A percentile compares a stretch with the other conserved stretches of the same genome.
phyloP scores from a whole-genome alignment of 2,888 invertebrate genomes.

The Cremastinae sp. region DNA sequence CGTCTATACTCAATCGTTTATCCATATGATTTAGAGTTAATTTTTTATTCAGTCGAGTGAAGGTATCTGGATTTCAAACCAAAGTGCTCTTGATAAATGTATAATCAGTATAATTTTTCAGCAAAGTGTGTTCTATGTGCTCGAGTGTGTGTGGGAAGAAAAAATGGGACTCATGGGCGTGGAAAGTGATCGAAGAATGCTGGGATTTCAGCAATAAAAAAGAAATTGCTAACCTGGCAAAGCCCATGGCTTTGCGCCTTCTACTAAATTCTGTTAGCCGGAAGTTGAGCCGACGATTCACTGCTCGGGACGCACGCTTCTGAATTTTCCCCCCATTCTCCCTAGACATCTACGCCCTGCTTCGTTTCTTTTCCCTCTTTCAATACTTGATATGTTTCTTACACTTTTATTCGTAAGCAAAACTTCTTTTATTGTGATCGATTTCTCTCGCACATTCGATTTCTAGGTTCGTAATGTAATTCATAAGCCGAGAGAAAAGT shows the following conservation, averaged over 20 bases:
- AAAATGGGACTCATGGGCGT: neutral
- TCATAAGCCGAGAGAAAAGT: too few species aligned
- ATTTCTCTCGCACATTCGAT: too few species aligned
- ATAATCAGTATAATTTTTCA: too few species aligned
- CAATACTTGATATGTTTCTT: too few species aligned
- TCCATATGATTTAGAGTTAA: neutral
- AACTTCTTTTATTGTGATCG: constrained; percentile 6
- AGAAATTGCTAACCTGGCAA: constrained; percentile 28
- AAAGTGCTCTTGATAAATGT: too few species aligned
- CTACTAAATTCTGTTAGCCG: constrained; percentile 59
- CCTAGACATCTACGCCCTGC: too few species aligned
- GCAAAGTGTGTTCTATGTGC: constrained; percentile 1
- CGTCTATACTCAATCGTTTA: neutral
- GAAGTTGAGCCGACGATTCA: constrained; percentile 32
- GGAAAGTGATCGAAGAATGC: constrained; percentile 9
- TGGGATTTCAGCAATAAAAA: constrained; percentile 41
- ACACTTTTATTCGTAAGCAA: neutral
- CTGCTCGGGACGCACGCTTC: constrained; percentile 34
- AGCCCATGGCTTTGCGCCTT: constrained; percentile 44
- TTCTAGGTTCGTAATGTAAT: too few species aligned
- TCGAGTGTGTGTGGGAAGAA: constrained; percentile 14
- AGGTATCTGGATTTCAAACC: too few species aligned
- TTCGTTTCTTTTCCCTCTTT: neutral
- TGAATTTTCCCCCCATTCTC: constrained; percentile 29
- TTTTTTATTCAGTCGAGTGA: neutral